These are phyloP conservation scores for Argyrosomus regius DNA, from an alignment of 2,797 vertebrate species.

Conservation along the genomic window DNA sequence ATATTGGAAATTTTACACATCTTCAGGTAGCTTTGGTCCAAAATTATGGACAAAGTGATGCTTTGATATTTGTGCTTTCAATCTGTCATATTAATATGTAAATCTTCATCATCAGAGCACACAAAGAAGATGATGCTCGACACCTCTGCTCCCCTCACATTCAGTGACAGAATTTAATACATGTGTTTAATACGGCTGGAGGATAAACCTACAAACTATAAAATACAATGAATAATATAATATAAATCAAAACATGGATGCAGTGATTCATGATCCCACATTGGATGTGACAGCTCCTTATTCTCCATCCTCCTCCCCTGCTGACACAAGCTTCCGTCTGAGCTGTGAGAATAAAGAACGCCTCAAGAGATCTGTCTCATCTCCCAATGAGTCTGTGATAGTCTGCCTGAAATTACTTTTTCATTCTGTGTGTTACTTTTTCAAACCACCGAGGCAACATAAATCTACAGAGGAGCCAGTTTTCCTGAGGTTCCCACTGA, in stretches of 20 bases:
- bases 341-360: conserved; percentile 64
- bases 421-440: background rate
- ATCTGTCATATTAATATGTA: background rate
- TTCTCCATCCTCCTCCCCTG: background rate
- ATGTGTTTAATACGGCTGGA: background rate
- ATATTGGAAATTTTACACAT: background rate
- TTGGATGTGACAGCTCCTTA: background rate
- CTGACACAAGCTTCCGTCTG: conserved; percentile 57
- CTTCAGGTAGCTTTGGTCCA: background rate
- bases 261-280: background rate
- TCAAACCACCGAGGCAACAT: background rate
- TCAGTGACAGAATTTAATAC: background rate
- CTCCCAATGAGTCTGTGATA: background rate
- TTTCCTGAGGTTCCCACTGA: background rate
- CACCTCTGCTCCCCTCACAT: conserved; percentile 63
- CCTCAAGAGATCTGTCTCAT: conserved; percentile 5
- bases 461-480: background rate
- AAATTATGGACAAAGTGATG: background rate
- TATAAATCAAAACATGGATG: background rate
- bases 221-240: background rate
- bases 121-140: background rate
- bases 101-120: background rate
- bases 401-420: background rate
- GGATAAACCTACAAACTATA: background rate
- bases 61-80: background rate